Evolutionary conservation across 2,113 vertebrate genomes (phyloP), one percentile per base, ranked within the genome.

Genomic region (Herpailurus yagouaroundi): DNA sequence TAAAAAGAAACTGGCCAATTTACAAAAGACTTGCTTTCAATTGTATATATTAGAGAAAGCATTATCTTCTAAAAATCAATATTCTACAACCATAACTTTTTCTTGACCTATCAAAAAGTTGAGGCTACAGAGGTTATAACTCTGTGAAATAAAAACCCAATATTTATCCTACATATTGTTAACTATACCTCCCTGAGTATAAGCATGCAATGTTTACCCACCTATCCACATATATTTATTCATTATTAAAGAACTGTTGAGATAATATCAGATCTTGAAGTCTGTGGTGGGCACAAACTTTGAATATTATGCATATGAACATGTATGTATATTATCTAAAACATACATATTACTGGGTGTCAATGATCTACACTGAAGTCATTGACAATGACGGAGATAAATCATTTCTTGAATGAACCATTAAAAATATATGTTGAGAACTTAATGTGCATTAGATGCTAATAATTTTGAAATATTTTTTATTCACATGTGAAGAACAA

Each of bases 11-110:
- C 3, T 95, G 18, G 4, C 1, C 31, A 79, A 68, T 52, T 85
- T 84, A 25, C 33, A 57, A 94, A 91, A 89, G 14, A 27, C 5
- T 83, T 50, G 0, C 21, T 87, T 80, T 94, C 36, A 87, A 80
- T 57, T 68, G 9, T 90, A 76, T 87, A 15, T 69, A 50, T 76
- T 82, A 87, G 68, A 92, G 33, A 66, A 71, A 80, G 4, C 4
- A 38, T 69, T 81, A 38, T 3, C 50, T 94, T 66, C 25, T 82
- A 73, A 96, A 96, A 93, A 33, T 85, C 33, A 86, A 23, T 91
- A 71, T 66, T 38, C 45, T 74, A 60, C 15, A 71, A 48, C 57
- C 38, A 52, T 68, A 48, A 76, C 27, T 76, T 87, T 93, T 89
- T 76, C 18, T 81, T 84, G n/a, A 91, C 7, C 15, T 89, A 77